Evolutionary conservation across 2,797 vertebrate genomes (phyloP).

Genomic region (Aldrovandia affinis): DNA sequence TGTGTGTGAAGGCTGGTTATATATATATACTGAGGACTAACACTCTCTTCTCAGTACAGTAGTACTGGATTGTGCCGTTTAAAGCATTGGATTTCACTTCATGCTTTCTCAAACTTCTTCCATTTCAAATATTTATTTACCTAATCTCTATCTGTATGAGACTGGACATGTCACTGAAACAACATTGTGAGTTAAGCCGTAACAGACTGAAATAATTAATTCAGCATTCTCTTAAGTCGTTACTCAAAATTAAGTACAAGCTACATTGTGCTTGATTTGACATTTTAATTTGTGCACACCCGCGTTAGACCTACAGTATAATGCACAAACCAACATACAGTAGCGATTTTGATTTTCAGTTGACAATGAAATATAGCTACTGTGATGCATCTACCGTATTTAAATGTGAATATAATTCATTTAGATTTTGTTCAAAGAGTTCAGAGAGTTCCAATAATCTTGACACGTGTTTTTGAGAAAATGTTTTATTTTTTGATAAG

Average conservation of each 20-base stretch:
- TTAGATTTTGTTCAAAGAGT: no score
- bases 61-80: conserved; percentile 39
- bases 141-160: background rate
- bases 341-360: background rate
- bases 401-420: no score
- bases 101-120: conserved; percentile 34
- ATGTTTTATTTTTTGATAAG: no score
- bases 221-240: background rate
- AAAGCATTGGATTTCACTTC: conserved; percentile 30
- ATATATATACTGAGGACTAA: no score
- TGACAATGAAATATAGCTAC: background rate
- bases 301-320: background rate
- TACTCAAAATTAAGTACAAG: background rate
- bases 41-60: background rate
- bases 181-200: background rate
- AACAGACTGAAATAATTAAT: background rate
- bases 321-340: background rate
- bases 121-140: background rate
- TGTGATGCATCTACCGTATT: background rate
- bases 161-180: background rate
- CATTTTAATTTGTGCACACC: no score
- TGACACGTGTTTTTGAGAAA: no score
- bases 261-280: background rate
- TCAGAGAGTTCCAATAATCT: no score
- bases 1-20: no score